A percentile compares a stretch with the other conserved stretches of the same genome.
phyloP scores from a whole-genome alignment of 2,797 vertebrate species.

The Vespertilio murinus region DNA sequence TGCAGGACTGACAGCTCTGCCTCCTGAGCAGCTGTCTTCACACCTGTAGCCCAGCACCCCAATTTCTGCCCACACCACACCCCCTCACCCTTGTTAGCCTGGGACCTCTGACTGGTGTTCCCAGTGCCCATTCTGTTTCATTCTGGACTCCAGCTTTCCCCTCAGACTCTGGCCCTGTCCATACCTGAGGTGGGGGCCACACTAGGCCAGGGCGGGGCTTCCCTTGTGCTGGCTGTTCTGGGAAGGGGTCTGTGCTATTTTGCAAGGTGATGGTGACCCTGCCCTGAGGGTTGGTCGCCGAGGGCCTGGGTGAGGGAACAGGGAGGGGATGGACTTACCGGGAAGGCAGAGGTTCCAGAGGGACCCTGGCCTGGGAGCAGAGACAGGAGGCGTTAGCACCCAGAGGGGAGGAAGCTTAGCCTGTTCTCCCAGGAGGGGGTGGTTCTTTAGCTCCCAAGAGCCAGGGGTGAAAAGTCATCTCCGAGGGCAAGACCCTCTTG shows the following conservation, averaged over 20 bases:
- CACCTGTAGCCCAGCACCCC: no score
- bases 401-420: neutral
- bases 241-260: neutral
- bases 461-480: neutral
- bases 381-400: neutral
- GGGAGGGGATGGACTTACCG: neutral
- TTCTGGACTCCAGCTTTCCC: no score
- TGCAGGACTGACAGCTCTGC: no score
- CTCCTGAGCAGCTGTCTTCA: no score
- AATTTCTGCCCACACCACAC: no score
- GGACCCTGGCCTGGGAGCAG: neutral
- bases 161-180: no score
- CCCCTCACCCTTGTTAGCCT: no score
- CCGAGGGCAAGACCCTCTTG: no score
- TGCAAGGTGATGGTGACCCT: fast-evolving
- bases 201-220: fast-evolving
- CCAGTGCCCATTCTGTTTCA: no score
- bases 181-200: no score
- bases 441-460: neutral
- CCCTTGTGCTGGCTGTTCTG: neutral
- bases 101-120: no score
- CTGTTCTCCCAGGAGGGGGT: fast-evolving
- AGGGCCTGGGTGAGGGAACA: fast-evolving
- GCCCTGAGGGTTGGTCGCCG: neutral
- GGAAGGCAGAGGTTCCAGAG: fast-evolving